These are phyloP conservation scores for Stigmatopora argus DNA, from an alignment of 2,113 vertebrate species.

Conservation along the genomic window DNA sequence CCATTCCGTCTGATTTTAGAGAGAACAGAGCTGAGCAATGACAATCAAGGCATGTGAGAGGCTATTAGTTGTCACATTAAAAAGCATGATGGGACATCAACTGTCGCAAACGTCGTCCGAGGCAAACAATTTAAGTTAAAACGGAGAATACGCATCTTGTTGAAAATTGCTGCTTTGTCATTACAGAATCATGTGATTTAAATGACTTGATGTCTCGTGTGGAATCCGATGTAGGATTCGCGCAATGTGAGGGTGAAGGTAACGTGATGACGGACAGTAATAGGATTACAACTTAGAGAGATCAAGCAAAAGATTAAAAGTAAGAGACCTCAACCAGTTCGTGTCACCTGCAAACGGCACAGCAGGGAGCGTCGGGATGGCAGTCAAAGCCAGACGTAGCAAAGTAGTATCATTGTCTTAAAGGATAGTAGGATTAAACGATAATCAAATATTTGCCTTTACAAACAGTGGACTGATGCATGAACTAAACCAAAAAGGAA, in stretches of 20 bases:
- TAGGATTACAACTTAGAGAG: constrained; percentile 56
- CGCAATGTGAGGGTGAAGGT: constrained; percentile 27
- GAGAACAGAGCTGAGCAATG: constrained; percentile 9
- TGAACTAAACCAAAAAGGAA: background rate
- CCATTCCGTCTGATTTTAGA: constrained; percentile 23
- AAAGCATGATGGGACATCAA: constrained; percentile 64
- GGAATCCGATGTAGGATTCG: constrained; percentile 14
- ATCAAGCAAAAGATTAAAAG: constrained; percentile 43
- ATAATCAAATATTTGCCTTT: constrained; percentile 17
- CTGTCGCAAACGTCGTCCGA: constrained; percentile 22
- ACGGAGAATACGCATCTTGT: background rate
- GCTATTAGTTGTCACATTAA: constrained; percentile 60
- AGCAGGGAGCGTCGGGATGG: constrained; percentile 25
- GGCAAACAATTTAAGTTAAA: background rate
- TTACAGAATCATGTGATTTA: background rate
- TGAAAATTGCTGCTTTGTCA: background rate
- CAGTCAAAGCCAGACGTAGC: constrained; percentile 30
- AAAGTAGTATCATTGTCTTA: constrained; percentile 25
- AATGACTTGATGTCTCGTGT: constrained; percentile 3
- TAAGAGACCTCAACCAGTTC: constrained; percentile 40
- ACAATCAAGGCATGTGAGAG: constrained; percentile 51
- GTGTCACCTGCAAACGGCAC: constrained; percentile 43
- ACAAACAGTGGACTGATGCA: constrained; percentile 2
- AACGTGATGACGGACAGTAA: constrained; percentile 44
- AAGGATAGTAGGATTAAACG: constrained; percentile 32